Evolutionary conservation across 2,888 invertebrate genomes (phyloP).

Genomic region (Amphipoea oculea): DNA sequence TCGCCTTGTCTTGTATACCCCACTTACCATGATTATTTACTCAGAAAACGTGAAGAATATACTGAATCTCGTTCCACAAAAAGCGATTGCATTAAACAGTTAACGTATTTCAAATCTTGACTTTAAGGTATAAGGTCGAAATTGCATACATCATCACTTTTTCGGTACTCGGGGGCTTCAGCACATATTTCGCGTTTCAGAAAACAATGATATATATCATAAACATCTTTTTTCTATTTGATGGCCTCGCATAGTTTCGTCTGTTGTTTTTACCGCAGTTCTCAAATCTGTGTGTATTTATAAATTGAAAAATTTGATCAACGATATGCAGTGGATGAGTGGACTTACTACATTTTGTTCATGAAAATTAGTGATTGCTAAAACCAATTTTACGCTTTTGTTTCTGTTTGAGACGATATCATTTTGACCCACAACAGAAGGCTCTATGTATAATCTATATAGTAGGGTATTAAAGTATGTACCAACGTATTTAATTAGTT

Average conservation of each 20-base stretch:
- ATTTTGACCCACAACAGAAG: background rate
- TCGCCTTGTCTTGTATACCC: conserved; percentile 45
- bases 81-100: conserved; percentile 1
- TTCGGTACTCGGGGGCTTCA: conserved; percentile 15
- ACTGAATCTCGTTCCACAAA: conserved; percentile 8
- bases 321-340: background rate
- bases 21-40: conserved; percentile 27
- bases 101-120: conserved; percentile 25
- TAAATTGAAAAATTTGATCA: conserved; percentile 28
- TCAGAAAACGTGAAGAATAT: conserved; percentile 19
- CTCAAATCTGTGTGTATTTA: conserved; percentile 39
- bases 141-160: conserved; percentile 8
- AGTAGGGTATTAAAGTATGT: background rate
- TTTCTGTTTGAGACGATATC: background rate
- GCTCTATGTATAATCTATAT: background rate
- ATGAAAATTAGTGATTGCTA: background rate
- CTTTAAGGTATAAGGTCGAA: conserved; percentile 37
- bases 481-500: conserved; percentile 1
- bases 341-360: background rate
- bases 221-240: conserved; percentile 57
- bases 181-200: conserved; percentile 55
- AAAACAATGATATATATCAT: conserved; percentile 61
- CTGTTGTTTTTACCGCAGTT: conserved; percentile 35
- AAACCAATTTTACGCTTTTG: background rate
- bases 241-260: conserved; percentile 38